Conservation (phyloP, 1,140 invertebrate genomes). For the Megalonaias nervosa region DNA sequence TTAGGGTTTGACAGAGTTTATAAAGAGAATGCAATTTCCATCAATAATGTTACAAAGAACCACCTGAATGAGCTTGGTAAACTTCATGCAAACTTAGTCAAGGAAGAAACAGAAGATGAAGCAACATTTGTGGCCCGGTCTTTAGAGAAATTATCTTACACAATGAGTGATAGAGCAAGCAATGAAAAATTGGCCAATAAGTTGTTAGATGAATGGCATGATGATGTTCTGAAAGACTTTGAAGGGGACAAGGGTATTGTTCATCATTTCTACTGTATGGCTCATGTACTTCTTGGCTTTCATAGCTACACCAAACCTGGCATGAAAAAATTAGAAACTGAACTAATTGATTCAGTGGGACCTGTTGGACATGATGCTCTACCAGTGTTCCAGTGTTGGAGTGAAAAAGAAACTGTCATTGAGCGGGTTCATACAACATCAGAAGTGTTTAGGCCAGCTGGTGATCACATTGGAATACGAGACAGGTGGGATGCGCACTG, state of each 20-base stretch:
- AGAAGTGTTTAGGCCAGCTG: slow-evolving; percentile 17
- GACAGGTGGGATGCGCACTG: slow-evolving; percentile 24
- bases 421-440: slow-evolving; percentile 8
- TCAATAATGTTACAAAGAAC: background rate
- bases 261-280: slow-evolving; percentile 29
- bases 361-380: no score
- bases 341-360: background rate
- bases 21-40: slow-evolving; percentile 2
- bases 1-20: slow-evolving; percentile 9
- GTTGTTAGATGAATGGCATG: slow-evolving; percentile 16
- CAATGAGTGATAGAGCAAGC: slow-evolving; percentile 21
- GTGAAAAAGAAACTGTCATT: slow-evolving; percentile 2
- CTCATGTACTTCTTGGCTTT: slow-evolving; percentile 11
- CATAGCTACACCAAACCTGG: background rate
- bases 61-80: background rate
- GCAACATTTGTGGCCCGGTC: background rate
- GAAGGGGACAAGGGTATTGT: slow-evolving; percentile 1
- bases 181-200: slow-evolving; percentile 16
- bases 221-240: slow-evolving; percentile 1
- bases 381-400: slow-evolving; percentile 7
- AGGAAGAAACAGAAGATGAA: background rate
- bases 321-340: slow-evolving; percentile 1
- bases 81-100: no score
- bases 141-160: slow-evolving; percentile 10
- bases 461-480: slow-evolving; percentile 15